Percentiles rank a stretch among this genome's conserved stretches.
Evolutionary conservation across 2,113 vertebrate genomes (phyloP).

Genomic region (Chitala chitala): DNA sequence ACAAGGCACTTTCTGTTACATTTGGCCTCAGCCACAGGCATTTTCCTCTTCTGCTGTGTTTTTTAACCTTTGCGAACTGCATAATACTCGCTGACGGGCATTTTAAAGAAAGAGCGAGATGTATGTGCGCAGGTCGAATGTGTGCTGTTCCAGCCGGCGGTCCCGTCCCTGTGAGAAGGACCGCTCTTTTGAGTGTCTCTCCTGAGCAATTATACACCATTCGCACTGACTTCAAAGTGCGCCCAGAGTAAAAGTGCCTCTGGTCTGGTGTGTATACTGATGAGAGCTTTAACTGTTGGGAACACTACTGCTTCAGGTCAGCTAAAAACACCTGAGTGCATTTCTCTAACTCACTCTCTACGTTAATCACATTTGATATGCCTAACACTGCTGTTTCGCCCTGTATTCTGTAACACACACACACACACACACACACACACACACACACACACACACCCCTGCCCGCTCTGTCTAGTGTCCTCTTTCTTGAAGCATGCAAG

Average conservation of each 20-base stretch:
- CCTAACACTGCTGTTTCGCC: background rate
- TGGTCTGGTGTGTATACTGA: background rate
- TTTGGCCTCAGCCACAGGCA: background rate
- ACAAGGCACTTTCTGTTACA: background rate
- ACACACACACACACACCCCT: too few relatives aligned
- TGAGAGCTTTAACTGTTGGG: background rate
- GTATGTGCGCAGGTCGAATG: background rate
- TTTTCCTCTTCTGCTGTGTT: background rate
- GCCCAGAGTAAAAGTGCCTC: background rate
- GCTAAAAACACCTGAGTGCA: background rate
- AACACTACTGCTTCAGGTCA: background rate
- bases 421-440: background rate
- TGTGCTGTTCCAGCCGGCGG: background rate
- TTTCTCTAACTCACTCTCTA: background rate
- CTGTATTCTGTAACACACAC: background rate
- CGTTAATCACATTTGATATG: slow-evolving; percentile 5
- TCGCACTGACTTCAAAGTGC: background rate
- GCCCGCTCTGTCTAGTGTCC: too few relatives aligned
- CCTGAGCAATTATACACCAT: background rate
- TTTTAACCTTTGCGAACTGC: background rate
- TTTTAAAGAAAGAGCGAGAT: background rate
- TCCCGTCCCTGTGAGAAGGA: background rate
- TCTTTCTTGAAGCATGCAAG: too few relatives aligned
- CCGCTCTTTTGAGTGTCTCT: slow-evolving; percentile 1
- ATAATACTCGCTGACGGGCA: background rate